phyloP scores from a whole-genome alignment of 1,140 invertebrate genomes.

The Eufriesea mexicana region DNA sequence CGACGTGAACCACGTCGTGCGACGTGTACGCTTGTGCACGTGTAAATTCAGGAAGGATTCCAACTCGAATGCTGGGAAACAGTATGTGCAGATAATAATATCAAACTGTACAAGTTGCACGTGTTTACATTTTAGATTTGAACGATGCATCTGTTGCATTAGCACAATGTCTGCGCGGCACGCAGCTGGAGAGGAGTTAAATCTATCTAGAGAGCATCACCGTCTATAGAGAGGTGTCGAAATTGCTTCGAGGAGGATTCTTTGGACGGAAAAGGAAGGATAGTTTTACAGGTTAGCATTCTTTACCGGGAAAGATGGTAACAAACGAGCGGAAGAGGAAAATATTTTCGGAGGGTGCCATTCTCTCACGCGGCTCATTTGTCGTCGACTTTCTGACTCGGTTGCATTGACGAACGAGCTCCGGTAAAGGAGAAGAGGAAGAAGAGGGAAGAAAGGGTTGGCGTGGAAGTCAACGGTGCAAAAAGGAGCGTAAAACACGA shows the following conservation, averaged over 20 bases:
- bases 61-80: slow-evolving; percentile 31
- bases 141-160: slow-evolving; percentile 2
- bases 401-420: slow-evolving; percentile 74
- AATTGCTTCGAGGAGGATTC: neutral
- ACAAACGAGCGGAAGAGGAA: slow-evolving; percentile 36
- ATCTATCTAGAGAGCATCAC: neutral
- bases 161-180: neutral
- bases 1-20: slow-evolving; percentile 39
- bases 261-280: neutral
- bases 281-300: neutral
- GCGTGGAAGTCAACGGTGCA: slow-evolving; percentile 47
- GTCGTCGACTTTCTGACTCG: slow-evolving; percentile 71
- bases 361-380: slow-evolving; percentile 66
- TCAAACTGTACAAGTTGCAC: slow-evolving; percentile 25
- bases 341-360: slow-evolving; percentile 47
- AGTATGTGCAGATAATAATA: slow-evolving; percentile 42
- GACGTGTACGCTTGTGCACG: slow-evolving; percentile 34
- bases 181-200: neutral
- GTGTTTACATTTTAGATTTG: slow-evolving; percentile 23
- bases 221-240: neutral
- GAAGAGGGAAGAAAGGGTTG: slow-evolving; percentile 60
- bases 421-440: slow-evolving; percentile 38
- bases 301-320: slow-evolving; percentile 25
- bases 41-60: slow-evolving; percentile 53
- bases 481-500: slow-evolving; percentile 57